Conservation (phyloP, 2,797 vertebrate species). For the Gouania willdenowi region DNA sequence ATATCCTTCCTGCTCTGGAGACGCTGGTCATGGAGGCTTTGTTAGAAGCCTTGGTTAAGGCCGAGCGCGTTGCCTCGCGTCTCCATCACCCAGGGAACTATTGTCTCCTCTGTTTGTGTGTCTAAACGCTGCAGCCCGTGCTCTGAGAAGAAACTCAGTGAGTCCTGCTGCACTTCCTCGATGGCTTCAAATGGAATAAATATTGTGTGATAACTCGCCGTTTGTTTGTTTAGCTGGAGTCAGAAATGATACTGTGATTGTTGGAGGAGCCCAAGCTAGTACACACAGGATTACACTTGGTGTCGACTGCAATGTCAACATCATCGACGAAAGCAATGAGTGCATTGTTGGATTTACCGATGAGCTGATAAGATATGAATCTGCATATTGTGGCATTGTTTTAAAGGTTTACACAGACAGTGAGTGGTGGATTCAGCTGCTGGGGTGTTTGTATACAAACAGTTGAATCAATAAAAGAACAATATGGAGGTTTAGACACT, state of each 20-base stretch:
- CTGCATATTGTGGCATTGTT: conserved; percentile 37
- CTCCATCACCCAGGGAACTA: conserved; percentile 33
- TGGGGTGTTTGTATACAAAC: conserved; percentile 6
- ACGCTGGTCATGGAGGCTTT: conserved; percentile 32
- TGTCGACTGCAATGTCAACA: conserved; percentile 41
- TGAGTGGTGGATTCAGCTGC: conserved; percentile 6
- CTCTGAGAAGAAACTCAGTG: conserved; percentile 29
- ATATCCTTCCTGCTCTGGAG: conserved; percentile 71
- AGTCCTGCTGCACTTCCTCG: conserved; percentile 30
- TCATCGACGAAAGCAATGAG: conserved; percentile 34
- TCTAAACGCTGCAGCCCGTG: conserved; percentile 32
- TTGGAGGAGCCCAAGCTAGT: conserved; percentile 19
- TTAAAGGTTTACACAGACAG: conserved; percentile 26
- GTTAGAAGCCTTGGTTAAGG: conserved; percentile 46
- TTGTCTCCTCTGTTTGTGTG: conserved; percentile 56
- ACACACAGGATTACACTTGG: conserved; percentile 11
- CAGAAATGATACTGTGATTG: conserved; percentile 26
- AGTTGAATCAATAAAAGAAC: conserved; percentile 24
- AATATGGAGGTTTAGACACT: conserved; percentile 6
- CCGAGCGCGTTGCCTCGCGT: conserved; percentile 17
- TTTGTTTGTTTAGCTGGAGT: conserved; percentile 47
- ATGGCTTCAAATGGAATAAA: conserved; percentile 52
- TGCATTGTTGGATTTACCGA: conserved; percentile 43
- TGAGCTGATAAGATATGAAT: conserved; percentile 39
- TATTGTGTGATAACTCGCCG: conserved; percentile 29